phyloP scores from a whole-genome alignment of 1,140 invertebrate species.

The Ruditapes philippinarum region DNA sequence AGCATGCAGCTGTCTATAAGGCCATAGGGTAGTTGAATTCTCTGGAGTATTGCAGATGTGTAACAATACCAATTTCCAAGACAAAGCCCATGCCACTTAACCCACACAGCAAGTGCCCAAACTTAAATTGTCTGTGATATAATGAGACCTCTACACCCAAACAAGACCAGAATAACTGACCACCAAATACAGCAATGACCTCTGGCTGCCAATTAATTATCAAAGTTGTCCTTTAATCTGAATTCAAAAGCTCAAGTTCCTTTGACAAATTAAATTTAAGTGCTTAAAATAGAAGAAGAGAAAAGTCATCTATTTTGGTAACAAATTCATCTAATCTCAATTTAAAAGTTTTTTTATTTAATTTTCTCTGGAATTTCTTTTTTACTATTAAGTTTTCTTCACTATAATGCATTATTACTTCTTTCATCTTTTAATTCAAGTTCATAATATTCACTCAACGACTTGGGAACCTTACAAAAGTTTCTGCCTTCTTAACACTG shows the following conservation, averaged over 20 bases:
- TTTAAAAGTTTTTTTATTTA: too few species aligned
- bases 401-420: too few species aligned
- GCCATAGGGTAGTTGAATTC: not conserved
- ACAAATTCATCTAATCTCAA: too few species aligned
- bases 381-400: too few species aligned
- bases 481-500: too few species aligned
- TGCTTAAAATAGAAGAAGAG: too few species aligned
- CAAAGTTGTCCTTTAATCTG: not conserved
- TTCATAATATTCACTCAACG: too few species aligned
- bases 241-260: not conserved
- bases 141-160: not conserved
- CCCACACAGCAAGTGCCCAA: not conserved
- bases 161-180: not conserved
- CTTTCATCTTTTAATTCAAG: too few species aligned
- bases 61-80: conserved; percentile 20
- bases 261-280: too few species aligned
- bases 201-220: not conserved
- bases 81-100: conserved; percentile 16
- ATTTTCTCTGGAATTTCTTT: too few species aligned
- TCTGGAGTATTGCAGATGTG: not conserved
- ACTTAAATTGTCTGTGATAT: not conserved
- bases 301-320: too few species aligned
- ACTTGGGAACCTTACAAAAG: too few species aligned
- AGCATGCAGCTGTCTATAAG: not conserved
- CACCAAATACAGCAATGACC: not conserved